phyloP scores from a whole-genome alignment of 2,797 vertebrate genomes.

The Netta rufina region DNA sequence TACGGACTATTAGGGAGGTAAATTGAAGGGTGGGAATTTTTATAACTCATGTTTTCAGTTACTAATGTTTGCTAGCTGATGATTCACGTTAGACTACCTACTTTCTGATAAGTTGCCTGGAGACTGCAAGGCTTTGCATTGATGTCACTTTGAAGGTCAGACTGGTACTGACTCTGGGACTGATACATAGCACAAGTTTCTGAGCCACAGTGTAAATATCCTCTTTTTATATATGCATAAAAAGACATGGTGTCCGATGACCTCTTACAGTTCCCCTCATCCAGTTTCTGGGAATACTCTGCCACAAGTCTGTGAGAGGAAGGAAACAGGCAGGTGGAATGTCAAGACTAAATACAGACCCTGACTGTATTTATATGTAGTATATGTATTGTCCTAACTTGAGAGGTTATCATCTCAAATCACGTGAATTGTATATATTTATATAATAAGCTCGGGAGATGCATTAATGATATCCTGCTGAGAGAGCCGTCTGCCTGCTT shows the following conservation, averaged over 20 bases:
- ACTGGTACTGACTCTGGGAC: not conserved
- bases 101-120: not conserved
- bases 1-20: not conserved
- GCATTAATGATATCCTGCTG: too few species aligned
- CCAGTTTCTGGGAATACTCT: not conserved
- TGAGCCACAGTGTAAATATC: too few species aligned
- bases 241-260: too few species aligned
- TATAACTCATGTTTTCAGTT: not conserved
- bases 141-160: not conserved
- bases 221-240: too few species aligned
- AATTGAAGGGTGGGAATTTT: not conserved
- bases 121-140: not conserved
- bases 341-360: not conserved
- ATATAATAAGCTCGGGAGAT: too few species aligned
- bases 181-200: too few species aligned
- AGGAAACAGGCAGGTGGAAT: not conserved
- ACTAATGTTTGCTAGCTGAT: not conserved
- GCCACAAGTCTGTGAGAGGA: not conserved
- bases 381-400: not conserved
- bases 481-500: not conserved
- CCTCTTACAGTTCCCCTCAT: too few species aligned
- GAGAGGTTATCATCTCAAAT: not conserved
- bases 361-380: not conserved
- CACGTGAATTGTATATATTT: not conserved
- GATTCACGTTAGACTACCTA: not conserved